Evolutionary conservation across 2,888 invertebrate genomes (phyloP).

Genomic region (Nasonovia ribisnigri): DNA sequence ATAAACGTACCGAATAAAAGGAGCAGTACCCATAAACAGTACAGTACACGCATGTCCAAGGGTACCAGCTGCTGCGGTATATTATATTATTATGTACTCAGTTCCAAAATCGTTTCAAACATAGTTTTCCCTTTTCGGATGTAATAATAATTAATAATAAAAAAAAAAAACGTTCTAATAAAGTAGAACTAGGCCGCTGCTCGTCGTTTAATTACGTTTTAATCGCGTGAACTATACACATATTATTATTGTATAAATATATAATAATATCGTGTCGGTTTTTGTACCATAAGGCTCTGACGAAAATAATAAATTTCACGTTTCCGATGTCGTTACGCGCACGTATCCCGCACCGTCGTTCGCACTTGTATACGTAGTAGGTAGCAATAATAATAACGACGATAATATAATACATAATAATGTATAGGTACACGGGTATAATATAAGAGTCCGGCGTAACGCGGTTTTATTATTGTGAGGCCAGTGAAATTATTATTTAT

Average conservation of each 20-base stretch:
- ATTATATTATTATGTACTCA: neutral
- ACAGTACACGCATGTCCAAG: conserved; percentile 33
- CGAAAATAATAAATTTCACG: neutral
- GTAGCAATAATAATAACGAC: neutral
- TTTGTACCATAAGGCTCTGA: neutral
- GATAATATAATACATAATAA: neutral
- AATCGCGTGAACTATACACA: neutral
- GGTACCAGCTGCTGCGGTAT: conserved; percentile 46
- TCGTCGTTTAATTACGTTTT: conserved; percentile 41
- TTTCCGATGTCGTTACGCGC: neutral
- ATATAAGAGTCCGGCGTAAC: neutral
- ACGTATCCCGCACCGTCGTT: too few relatives aligned
- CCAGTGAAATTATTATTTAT: conserved; percentile 5
- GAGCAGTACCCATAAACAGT: conserved; percentile 63
- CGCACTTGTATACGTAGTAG: too few relatives aligned
- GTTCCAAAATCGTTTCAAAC: conserved; percentile 14
- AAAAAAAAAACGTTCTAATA: neutral
- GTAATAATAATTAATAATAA: neutral
- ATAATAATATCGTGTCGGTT: neutral
- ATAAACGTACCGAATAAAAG: conserved; percentile 67
- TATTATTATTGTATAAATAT: neutral
- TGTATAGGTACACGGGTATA: neutral
- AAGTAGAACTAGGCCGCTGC: conserved; percentile 36
- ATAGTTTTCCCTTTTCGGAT: conserved; percentile 30
- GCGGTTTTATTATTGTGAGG: neutral